These are phyloP conservation scores for Orientallactaga sibirica DNA, from an alignment of 2,797 vertebrate species.

Conservation along the genomic window DNA sequence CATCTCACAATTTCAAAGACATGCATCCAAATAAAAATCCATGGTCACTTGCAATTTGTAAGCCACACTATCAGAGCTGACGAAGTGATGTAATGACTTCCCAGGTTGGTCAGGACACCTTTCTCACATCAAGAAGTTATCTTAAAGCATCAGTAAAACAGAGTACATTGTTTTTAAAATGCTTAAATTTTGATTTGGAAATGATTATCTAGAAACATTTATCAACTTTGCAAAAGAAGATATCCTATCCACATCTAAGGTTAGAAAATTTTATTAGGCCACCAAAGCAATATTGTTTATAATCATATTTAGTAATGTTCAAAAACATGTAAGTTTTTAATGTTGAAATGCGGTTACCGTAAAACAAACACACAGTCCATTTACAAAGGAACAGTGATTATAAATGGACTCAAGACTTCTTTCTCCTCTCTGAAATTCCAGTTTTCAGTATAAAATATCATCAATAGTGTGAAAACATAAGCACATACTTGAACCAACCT, in stretches of 20 bases:
- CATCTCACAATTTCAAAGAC: background rate
- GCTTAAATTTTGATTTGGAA: background rate
- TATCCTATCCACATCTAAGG: background rate
- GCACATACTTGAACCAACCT: background rate
- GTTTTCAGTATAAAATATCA: constrained; percentile 55
- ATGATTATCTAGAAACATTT: background rate
- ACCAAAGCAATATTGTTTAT: constrained; percentile 17
- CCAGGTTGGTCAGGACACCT: background rate
- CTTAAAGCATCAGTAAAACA: background rate
- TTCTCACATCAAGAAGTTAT: background rate
- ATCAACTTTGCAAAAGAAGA: background rate
- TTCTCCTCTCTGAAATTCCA: constrained; percentile 20
- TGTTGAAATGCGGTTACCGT: background rate
- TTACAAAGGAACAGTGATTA: background rate
- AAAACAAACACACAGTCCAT: background rate
- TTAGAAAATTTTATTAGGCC: background rate
- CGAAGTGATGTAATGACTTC: background rate
- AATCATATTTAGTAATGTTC: background rate
- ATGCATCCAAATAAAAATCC: background rate
- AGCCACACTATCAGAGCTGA: background rate
- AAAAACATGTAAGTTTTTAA: constrained; percentile 47
- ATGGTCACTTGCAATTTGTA: no score
- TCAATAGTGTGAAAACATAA: constrained; percentile 24
- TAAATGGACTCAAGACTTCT: background rate
- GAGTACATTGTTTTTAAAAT: background rate